phyloP scores from a whole-genome alignment of 2,113 vertebrate species.

The Nanger granti region DNA sequence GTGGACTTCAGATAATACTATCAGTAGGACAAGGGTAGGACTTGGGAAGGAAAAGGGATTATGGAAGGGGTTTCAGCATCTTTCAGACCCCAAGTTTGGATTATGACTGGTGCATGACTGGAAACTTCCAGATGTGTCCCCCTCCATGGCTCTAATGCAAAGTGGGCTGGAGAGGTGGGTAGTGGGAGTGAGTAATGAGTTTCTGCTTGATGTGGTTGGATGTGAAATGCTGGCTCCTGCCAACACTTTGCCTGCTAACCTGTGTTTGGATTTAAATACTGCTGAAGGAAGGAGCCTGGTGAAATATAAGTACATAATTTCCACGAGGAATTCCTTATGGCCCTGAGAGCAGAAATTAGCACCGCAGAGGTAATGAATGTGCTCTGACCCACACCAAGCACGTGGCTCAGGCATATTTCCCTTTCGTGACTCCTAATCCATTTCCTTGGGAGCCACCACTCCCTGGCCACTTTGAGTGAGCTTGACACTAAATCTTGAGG shows the following conservation, averaged over 20 bases:
- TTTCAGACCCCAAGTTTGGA: conserved; percentile 23
- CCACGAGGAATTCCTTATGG: neutral
- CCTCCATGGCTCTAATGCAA: conserved; percentile 4
- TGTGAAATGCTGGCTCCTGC: conserved; percentile 8
- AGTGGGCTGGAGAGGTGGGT: neutral
- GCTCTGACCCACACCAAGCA: neutral
- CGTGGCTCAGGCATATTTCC: rapidly evolving
- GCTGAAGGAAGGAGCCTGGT: neutral
- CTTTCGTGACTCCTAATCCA: neutral
- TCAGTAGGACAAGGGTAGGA: conserved; percentile 27
- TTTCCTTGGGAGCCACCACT: neutral
- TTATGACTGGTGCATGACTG: neutral
- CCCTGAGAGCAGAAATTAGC: neutral
- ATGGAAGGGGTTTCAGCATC: neutral
- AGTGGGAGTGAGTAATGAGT: neutral
- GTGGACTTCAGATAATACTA: conserved; percentile 38
- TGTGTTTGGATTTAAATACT: conserved; percentile 18
- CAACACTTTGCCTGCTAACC: neutral
- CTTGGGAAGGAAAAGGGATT: neutral
- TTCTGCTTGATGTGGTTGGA: neutral
- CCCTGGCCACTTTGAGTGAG: neutral
- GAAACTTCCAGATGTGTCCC: conserved; percentile 8
- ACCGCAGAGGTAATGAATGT: neutral
- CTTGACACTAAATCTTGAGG: neutral
- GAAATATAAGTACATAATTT: neutral